Base-by-base conservation (phyloP, 2,113 vertebrate genomes). In the Muntiacus muntjak region DNA sequence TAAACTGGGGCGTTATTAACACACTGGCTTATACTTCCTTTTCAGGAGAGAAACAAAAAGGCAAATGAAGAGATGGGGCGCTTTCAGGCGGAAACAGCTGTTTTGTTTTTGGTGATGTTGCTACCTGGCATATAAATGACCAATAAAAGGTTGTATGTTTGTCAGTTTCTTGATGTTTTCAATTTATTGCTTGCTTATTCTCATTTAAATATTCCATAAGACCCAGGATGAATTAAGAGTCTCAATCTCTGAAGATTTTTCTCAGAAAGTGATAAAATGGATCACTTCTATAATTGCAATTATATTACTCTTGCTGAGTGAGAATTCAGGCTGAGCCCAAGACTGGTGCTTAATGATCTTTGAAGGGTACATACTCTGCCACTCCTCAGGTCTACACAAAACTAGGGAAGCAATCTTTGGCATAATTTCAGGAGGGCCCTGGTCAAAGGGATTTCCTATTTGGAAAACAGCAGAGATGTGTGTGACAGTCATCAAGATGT, bases 31-130 rank as follows among this genome's bases (percentile, higher is more conserved):
- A 28, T 0, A 95, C 96, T 96, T 96, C 55, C 4, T 92, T 97
- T 97, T 52, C 67, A 98, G 98, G 71, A 88, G 13, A 71, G 36
- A 81, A 83, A 23, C 36, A 13, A 52, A 94, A 89, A 94, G n/a
- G 26, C 78, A 58, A 30, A 14, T 54, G 36, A 5, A 10, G 54
- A 87, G 36, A 79, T 16, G 8, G 17, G 1, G 13, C 13, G 14
- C 45, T 26, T 67, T 45, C 45, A 33, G 28, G 23, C 64, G 83
- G 28, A 36, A 83, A 93, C 0, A 2, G 17, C 4, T 7, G 11
- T 52, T 28, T 9, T 76, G 23, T 30, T 78, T 87, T 71, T 74
- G 23, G 6, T 21, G 25, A 14, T 58, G 50, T 8, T 94, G 50
- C 17, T 76, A 15, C n/a, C 2, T 52, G 85, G 14, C n/a, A 25